Evolutionary conservation across 2,888 invertebrate species (phyloP).

Genomic region (Hymenopus coronatus): DNA sequence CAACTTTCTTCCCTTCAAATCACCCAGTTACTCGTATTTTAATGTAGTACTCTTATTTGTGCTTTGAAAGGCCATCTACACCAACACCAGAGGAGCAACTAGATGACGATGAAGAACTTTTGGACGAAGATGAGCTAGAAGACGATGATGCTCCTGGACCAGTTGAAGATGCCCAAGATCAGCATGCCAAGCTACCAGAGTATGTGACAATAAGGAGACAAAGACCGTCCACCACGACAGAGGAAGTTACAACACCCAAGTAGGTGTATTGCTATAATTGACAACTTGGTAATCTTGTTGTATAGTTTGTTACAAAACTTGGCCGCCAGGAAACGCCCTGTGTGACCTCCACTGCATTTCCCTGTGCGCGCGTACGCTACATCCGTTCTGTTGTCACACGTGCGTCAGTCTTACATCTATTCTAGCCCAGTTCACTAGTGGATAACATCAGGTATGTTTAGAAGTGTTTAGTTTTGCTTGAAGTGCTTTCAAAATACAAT

Average conservation of each 20-base stretch:
- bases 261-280: constrained; percentile 42
- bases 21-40: too few relatives aligned
- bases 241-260: constrained; percentile 48
- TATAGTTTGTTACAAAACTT: too few relatives aligned
- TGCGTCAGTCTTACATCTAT: too few relatives aligned
- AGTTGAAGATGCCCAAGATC: background rate
- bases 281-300: background rate
- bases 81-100: constrained; percentile 33
- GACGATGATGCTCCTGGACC: constrained; percentile 24
- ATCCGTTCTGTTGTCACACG: too few relatives aligned
- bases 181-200: constrained; percentile 48
- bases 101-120: constrained; percentile 31
- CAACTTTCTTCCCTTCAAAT: too few relatives aligned
- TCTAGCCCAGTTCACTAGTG: too few relatives aligned
- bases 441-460: too few relatives aligned
- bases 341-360: too few relatives aligned
- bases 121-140: constrained; percentile 30
- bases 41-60: background rate
- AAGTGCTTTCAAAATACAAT: too few relatives aligned
- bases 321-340: too few relatives aligned
- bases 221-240: constrained; percentile 46
- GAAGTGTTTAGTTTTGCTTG: too few relatives aligned
- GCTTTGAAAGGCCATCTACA: constrained; percentile 49
- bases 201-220: constrained; percentile 65
- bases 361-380: too few relatives aligned